These are phyloP conservation scores for Alligator mississippiensis DNA, from an alignment of 2,113 vertebrate genomes.

Conservation along the genomic window DNA sequence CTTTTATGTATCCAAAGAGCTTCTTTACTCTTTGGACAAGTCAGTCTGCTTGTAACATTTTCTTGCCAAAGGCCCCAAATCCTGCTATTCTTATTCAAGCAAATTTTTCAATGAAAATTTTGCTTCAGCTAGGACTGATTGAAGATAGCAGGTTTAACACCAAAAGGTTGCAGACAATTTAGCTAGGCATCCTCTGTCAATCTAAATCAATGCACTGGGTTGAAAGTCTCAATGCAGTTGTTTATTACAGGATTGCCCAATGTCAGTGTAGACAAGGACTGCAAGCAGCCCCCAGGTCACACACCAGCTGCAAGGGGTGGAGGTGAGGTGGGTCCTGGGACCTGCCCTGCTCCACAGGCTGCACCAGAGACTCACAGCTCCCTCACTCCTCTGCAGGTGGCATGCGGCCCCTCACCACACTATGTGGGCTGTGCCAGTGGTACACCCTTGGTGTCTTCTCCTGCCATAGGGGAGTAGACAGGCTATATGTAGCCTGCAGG, in stretches of 20 bases:
- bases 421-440: too few species aligned
- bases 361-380: too few species aligned
- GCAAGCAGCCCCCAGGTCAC: too few species aligned
- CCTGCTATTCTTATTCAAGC: neutral
- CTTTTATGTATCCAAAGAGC: neutral
- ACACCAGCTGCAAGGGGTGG: too few species aligned
- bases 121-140: slow-evolving; percentile 2
- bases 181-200: neutral
- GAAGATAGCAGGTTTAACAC: slow-evolving; percentile 9
- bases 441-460: too few species aligned
- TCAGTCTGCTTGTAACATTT: neutral
- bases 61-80: neutral
- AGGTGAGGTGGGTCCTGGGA: too few species aligned
- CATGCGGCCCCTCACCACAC: too few species aligned
- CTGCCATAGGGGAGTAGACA: too few species aligned
- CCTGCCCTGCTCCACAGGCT: too few species aligned
- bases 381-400: too few species aligned
- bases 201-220: slow-evolving; percentile 37
- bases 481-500: too few species aligned
- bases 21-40: neutral
- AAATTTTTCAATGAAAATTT: slow-evolving; percentile 6
- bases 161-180: slow-evolving; percentile 21
- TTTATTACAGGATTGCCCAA: neutral
- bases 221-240: neutral
- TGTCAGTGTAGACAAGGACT: too few species aligned